Evolutionary conservation across 2,888 invertebrate species (phyloP).

Genomic region (Theretra japonica): DNA sequence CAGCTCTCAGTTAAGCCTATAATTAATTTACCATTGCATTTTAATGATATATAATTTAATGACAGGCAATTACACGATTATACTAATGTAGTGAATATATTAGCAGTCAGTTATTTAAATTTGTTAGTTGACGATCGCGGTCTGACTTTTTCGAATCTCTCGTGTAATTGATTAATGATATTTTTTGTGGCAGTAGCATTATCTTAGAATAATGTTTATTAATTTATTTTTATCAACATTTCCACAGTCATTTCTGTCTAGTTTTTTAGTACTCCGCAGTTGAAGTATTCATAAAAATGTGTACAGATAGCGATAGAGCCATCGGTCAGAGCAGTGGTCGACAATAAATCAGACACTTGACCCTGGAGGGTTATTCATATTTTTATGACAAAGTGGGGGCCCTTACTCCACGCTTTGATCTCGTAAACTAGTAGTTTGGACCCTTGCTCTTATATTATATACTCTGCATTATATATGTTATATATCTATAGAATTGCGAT

Average conservation of each 20-base stretch:
- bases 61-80: background rate
- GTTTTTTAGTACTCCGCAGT: background rate
- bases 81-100: background rate
- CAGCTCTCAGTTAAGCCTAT: slow-evolving; percentile 6
- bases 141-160: background rate
- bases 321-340: slow-evolving; percentile 18
- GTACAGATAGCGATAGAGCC: slow-evolving; percentile 7
- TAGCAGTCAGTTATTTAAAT: background rate
- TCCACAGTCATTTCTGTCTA: too few relatives aligned
- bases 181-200: background rate
- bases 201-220: background rate
- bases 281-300: background rate
- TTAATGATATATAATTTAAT: slow-evolving; percentile 1
- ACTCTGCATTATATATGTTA: background rate
- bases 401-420: slow-evolving; percentile 21
- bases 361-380: slow-evolving; percentile 24
- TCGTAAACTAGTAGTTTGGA: slow-evolving; percentile 11
- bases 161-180: background rate
- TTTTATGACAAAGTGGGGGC: slow-evolving; percentile 16
- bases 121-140: background rate
- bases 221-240: too few relatives aligned
- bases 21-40: slow-evolving; percentile 5
- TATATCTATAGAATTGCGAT: too few relatives aligned
- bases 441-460: background rate
- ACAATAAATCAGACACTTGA: slow-evolving; percentile 26